Evolutionary conservation across 2,888 invertebrate species (phyloP).

Genomic region (Cataglyphis albicans): DNA sequence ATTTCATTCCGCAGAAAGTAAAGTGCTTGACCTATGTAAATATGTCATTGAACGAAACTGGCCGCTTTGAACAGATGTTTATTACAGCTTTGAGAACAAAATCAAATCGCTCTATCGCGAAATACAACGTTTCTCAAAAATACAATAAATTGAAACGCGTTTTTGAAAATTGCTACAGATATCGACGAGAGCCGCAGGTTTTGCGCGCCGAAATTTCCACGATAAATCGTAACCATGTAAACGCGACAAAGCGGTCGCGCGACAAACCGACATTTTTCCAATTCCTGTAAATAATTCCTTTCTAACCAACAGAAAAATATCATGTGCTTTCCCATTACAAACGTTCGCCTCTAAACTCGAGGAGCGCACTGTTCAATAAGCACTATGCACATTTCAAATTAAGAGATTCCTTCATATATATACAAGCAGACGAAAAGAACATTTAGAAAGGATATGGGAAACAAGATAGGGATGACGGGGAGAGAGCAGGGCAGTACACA

Average conservation of each 20-base stretch:
- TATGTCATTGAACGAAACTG: not conserved
- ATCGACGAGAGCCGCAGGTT: conserved; percentile 44
- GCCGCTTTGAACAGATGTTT: conserved; percentile 16
- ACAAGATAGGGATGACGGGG: conserved; percentile 35
- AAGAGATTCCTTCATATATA: conserved; percentile 14
- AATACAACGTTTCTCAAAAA: conserved; percentile 17
- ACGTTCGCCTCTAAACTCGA: not conserved
- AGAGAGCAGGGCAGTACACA: conserved; percentile 40
- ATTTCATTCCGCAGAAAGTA: not conserved
- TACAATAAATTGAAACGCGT: conserved; percentile 26
- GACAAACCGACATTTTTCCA: conserved; percentile 35
- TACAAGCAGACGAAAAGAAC: conserved; percentile 17
- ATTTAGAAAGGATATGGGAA: conserved; percentile 48
- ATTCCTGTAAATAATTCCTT: conserved; percentile 42
- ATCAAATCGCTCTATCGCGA: not conserved
- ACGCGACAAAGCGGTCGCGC: conserved; percentile 9
- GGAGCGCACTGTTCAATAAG: not conserved
- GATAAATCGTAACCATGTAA: conserved; percentile 43
- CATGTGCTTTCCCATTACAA: not conserved
- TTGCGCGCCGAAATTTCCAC: conserved; percentile 36
- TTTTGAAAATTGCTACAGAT: conserved; percentile 35
- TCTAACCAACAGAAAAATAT: conserved; percentile 22
- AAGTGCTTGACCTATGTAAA: not conserved
- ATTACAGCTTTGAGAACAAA: conserved; percentile 2
- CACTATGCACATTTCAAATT: conserved; percentile 19